Conservation (phyloP, 2,888 invertebrate genomes). For the Acanthopleura granulata region DNA sequence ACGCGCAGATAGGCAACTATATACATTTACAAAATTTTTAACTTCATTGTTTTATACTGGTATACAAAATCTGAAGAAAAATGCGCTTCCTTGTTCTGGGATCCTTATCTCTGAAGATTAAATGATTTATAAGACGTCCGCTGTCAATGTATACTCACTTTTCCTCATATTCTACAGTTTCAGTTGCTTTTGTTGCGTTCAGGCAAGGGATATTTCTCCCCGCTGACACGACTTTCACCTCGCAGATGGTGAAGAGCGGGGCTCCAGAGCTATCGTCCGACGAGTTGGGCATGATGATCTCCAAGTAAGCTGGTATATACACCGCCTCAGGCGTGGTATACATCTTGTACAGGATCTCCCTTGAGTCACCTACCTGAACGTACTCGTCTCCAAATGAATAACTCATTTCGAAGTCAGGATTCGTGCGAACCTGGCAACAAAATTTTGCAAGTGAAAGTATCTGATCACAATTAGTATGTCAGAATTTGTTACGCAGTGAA, state of each 20-base stretch:
- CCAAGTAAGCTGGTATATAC: conserved; percentile 54
- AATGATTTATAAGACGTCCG: no score
- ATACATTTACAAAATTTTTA: no score
- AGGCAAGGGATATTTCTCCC: conserved; percentile 63
- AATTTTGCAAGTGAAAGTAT: background rate
- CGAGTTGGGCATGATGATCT: conserved; percentile 55
- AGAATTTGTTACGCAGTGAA: no score
- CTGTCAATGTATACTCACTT: background rate
- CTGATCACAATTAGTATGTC: no score
- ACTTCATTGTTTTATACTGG: no score
- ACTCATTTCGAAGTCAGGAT: conserved; percentile 37
- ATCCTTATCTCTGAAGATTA: no score
- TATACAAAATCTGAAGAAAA: no score
- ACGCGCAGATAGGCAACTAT: no score
- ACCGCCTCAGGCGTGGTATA: conserved; percentile 40
- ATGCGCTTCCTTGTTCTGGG: no score
- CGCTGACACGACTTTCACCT: conserved; percentile 43
- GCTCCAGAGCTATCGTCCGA: conserved; percentile 30
- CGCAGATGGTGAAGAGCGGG: conserved; percentile 51
- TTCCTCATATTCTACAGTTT: background rate
- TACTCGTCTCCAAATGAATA: conserved; percentile 33
- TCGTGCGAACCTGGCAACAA: conserved; percentile 38
- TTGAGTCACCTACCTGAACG: conserved; percentile 37
- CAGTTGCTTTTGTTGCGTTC: conserved; percentile 27
- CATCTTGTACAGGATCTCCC: conserved; percentile 42